A percentile compares a stretch with the other conserved stretches of the same genome.
phyloP scores from a whole-genome alignment of 2,888 invertebrate genomes.

The Tribolium freemani region DNA sequence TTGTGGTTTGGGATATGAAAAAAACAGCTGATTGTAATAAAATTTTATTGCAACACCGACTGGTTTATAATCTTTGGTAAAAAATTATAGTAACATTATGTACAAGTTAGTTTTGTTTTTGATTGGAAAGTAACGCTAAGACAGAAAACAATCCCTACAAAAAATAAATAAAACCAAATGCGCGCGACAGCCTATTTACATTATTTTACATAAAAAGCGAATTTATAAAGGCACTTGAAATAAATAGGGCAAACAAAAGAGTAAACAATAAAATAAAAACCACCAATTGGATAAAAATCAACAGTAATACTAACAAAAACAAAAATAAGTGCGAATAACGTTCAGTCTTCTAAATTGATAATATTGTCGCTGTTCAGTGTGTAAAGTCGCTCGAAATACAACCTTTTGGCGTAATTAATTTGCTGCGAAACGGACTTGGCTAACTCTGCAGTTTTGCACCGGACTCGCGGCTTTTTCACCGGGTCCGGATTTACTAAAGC shows the following conservation, averaged over 20 bases:
- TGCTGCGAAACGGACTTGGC: conserved; percentile 82
- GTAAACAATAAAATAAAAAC: background rate
- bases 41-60: conserved; percentile 33
- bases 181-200: conserved; percentile 29
- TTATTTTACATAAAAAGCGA: background rate
- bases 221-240: conserved; percentile 39
- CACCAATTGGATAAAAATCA: background rate
- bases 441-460: conserved; percentile 81
- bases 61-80: conserved; percentile 40
- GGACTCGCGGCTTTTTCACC: conserved; percentile 80
- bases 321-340: background rate
- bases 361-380: conserved; percentile 70
- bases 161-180: conserved; percentile 36
- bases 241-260: conserved; percentile 2
- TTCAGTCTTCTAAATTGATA: conserved; percentile 59
- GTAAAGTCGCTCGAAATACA: conserved; percentile 85
- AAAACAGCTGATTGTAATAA: background rate
- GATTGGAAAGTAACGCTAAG: conserved; percentile 13
- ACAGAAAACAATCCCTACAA: conserved; percentile 37
- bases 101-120: conserved; percentile 27
- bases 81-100: conserved; percentile 43
- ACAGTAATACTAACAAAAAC: conserved; percentile 6
- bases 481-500: conserved; percentile 69
- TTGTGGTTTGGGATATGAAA: background rate
- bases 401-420: conserved; percentile 90